Conservation (phyloP, 1,140 invertebrate genomes). For the Drosophila ambigua region DNA sequence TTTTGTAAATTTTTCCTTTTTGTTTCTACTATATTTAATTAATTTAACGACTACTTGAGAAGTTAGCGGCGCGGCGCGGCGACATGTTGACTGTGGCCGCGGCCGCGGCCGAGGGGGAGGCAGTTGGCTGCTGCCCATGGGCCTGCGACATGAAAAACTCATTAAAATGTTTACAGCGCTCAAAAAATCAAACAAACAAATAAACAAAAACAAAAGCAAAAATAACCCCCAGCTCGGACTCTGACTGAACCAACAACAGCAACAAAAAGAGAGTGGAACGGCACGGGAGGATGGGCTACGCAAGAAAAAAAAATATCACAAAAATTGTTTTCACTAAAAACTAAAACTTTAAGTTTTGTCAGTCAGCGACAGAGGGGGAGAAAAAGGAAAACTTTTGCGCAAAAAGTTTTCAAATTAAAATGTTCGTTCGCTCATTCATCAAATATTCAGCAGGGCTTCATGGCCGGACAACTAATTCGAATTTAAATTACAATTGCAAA, state of each 20-base stretch:
- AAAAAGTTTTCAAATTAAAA: conserved; percentile 69
- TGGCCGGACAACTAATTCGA: conserved; percentile 54
- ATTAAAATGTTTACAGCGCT: conserved; percentile 83
- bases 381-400: conserved; percentile 15
- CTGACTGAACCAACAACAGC: conserved; percentile 29
- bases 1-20: conserved; percentile 43
- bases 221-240: conserved; percentile 23
- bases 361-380: not conserved
- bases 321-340: conserved; percentile 73
- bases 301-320: conserved; percentile 29
- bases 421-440: conserved; percentile 48
- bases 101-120: not conserved
- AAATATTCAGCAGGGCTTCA: conserved; percentile 54
- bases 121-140: conserved; percentile 14
- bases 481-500: conserved; percentile 58
- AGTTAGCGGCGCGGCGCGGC: conserved; percentile 50
- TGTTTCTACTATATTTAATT: conserved; percentile 76
- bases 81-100: conserved; percentile 45
- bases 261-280: conserved; percentile 11
- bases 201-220: conserved; percentile 8
- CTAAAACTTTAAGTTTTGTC: conserved; percentile 40
- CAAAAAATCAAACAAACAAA: conserved; percentile 76
- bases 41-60: conserved; percentile 83
- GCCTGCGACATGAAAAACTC: conserved; percentile 78
- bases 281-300: conserved; percentile 4